Evolutionary conservation across 2,113 vertebrate genomes (phyloP), one percentile per base, ranked within the genome.

Genomic region (Chlorodrepanis virens): DNA sequence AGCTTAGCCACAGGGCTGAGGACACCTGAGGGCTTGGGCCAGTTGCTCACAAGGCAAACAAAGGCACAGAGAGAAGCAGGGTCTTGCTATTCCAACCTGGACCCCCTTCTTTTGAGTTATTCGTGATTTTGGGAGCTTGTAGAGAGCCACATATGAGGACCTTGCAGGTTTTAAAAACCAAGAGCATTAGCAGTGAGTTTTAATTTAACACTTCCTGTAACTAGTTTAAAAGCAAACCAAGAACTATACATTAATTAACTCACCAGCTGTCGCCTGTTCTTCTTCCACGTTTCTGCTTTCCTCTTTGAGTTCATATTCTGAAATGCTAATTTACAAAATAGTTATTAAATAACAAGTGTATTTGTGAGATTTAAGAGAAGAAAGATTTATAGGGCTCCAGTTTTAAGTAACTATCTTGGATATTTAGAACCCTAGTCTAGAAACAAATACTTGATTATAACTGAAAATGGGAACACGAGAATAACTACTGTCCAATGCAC

Each of bases 271-370:
- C 99, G 97, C 70, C 99, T 98, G 96, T 99, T 99, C 96, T 99
- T 99, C 97, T 99, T 99, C 99, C 99, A 99, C 0, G 99, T 99
- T 94, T 99, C 99, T 91, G 99, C 99, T 98, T 99, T 99, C 96
- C 99, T 98, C 97, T 99, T 99, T 10, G 99, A 99, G 95, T 99
- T 99, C 99, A 99, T 99, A 81, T 99, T 99, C 98, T 99, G 99
- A 98, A 99, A 99, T 24, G 99, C 99, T 99, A 76, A 96, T 96
- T 94, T 61, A 87, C 33, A 96, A 96, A 92, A 90, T 10, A 88
- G 83, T 71, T 64, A 67, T 60, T 90, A 86, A 75, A 50, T 44
- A 77, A 67, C n/a, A 83, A 74, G 77, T 11, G 23, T 13, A 71
- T 74, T 80, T 82, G 19, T 65, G 25, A 92, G 42, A 65, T 82